Conservation (phyloP, 2,113 vertebrate genomes). For the Alouatta palliata region DNA sequence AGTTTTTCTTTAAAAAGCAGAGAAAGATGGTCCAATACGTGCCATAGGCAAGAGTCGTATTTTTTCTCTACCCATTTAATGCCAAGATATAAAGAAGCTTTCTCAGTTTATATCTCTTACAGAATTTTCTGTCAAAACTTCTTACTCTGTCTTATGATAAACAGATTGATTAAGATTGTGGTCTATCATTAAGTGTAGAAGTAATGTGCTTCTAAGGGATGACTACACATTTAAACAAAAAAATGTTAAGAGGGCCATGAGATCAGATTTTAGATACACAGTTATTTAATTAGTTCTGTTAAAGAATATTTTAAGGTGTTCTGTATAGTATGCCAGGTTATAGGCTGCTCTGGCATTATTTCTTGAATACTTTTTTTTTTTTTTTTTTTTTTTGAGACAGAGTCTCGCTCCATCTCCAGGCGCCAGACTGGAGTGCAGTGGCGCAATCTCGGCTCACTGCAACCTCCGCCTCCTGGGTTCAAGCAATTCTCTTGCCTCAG, state of each 20-base stretch:
- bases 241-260: background rate
- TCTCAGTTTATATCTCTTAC: background rate
- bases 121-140: background rate
- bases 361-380: conserved; percentile 46
- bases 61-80: conserved; percentile 9
- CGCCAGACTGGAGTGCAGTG: no score
- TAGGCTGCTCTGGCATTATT: conserved; percentile 37
- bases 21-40: background rate
- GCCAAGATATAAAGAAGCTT: background rate
- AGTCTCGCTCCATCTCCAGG: no score
- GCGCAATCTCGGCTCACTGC: no score
- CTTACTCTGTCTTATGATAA: conserved; percentile 5
- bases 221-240: background rate
- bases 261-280: background rate
- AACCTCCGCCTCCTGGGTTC: no score
- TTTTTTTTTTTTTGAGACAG: no score
- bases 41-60: background rate
- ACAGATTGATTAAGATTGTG: background rate
- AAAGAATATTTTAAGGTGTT: conserved; percentile 29
- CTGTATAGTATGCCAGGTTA: conserved; percentile 44
- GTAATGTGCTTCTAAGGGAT: background rate
- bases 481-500: no score
- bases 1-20: conserved; percentile 33
- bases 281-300: conserved; percentile 7
- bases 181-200: conserved; percentile 7